Conservation (phyloP, 2,113 vertebrate species). For the Piprites chloris region DNA sequence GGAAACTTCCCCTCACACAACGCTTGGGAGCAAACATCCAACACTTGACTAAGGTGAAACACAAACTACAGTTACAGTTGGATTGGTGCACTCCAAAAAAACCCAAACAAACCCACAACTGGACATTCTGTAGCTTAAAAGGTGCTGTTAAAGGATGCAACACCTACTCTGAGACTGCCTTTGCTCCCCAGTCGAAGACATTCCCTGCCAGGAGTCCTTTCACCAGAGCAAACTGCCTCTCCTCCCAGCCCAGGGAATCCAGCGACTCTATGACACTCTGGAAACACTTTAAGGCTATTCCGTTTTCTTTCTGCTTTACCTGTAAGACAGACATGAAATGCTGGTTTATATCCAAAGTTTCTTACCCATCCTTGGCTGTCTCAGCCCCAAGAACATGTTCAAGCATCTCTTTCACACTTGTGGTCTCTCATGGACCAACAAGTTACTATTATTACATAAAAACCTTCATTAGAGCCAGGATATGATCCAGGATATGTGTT, state of each 20-base stretch:
- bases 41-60: not conserved
- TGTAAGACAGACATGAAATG: constrained; percentile 40
- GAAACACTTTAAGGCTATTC: constrained; percentile 88
- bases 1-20: not conserved
- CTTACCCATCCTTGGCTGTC: not conserved
- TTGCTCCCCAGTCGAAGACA: constrained; percentile 98
- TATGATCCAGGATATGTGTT: not conserved
- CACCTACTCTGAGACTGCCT: constrained; percentile 96
- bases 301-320: constrained; percentile 96
- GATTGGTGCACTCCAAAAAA: not conserved
- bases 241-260: constrained; percentile 90
- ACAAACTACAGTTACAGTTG: not conserved
- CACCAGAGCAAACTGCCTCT: constrained; percentile 92
- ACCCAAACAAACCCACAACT: not conserved
- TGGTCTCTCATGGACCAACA: constrained; percentile 40
- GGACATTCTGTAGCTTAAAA: not conserved
- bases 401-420: not conserved
- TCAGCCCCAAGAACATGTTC: not conserved
- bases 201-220: constrained; percentile 93
- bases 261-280: constrained; percentile 82
- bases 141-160: not conserved
- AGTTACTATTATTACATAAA: not conserved
- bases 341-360: not conserved
- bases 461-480: not conserved
- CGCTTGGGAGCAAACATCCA: not conserved